Percentiles rank a stretch among this genome's conserved stretches.
Evolutionary conservation across 1,140 invertebrate genomes (phyloP).

Genomic region (Subanguina moxae): DNA sequence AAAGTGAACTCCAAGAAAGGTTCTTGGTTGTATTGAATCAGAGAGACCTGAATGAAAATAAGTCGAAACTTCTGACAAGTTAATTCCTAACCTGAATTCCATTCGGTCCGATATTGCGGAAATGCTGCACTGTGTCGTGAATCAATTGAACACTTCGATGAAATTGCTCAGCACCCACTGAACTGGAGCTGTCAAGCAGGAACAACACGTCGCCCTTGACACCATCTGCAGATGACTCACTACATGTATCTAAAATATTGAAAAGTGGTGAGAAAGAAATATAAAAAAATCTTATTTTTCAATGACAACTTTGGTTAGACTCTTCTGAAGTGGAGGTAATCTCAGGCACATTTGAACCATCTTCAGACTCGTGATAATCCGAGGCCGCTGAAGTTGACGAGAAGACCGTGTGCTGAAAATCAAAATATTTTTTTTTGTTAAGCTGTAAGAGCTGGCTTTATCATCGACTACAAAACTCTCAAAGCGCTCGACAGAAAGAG

Average conservation of each 20-base stretch:
- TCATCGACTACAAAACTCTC: too few relatives aligned
- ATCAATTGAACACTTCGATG: slow-evolving; percentile 41
- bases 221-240: background rate
- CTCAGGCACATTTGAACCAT: background rate
- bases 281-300: background rate
- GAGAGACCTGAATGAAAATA: slow-evolving; percentile 40
- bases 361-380: slow-evolving; percentile 9
- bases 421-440: too few relatives aligned
- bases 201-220: slow-evolving; percentile 46
- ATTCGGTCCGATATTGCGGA: slow-evolving; percentile 49
- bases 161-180: slow-evolving; percentile 38
- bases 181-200: slow-evolving; percentile 47
- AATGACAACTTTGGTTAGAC: slow-evolving; percentile 3
- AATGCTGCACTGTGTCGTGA: slow-evolving; percentile 45
- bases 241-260: slow-evolving; percentile 24
- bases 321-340: slow-evolving; percentile 10
- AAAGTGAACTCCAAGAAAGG: slow-evolving; percentile 54
- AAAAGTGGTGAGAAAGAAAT: slow-evolving; percentile 29
- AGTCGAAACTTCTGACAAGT: background rate
- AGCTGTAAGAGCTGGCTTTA: too few relatives aligned
- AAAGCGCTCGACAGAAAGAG: too few relatives aligned
- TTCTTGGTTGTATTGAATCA: slow-evolving; percentile 50
- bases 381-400: slow-evolving; percentile 9
- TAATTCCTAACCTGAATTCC: slow-evolving; percentile 42
- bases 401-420: too few relatives aligned